A percentile compares a stretch with the other conserved stretches of the same genome.
phyloP scores from a whole-genome alignment of 2,888 invertebrate genomes.

The Epiperipatus broadwayi region DNA sequence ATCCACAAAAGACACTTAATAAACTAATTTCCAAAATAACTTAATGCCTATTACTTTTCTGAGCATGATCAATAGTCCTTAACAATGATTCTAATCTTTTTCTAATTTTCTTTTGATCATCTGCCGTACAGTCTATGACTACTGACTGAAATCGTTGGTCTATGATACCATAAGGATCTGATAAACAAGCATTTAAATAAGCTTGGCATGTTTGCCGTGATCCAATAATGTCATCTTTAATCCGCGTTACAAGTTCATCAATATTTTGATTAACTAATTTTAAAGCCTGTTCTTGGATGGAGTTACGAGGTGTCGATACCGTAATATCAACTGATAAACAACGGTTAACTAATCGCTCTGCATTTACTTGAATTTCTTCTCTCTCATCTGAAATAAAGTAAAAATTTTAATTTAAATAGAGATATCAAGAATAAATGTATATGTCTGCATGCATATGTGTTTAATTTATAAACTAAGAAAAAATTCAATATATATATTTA shows the following conservation, averaged over 20 bases:
- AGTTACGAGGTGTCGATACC: conserved; percentile 27
- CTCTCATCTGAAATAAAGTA: conserved; percentile 25
- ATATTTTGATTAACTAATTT: conserved; percentile 23
- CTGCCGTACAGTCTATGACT: conserved; percentile 29
- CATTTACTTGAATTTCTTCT: conserved; percentile 29
- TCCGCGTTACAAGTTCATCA: conserved; percentile 21
- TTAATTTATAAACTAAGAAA: too few relatives aligned
- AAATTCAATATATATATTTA: too few relatives aligned
- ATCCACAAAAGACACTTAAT: too few relatives aligned
- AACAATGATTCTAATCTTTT: conserved; percentile 19
- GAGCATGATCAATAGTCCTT: conserved; percentile 19
- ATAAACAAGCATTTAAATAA: conserved; percentile 29
- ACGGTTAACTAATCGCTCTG: conserved; percentile 26
- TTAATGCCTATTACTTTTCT: too few relatives aligned
- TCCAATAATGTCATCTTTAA: conserved; percentile 19
- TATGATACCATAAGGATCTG: conserved; percentile 27
- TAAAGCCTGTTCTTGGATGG: conserved; percentile 26
- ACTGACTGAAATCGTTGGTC: conserved; percentile 27
- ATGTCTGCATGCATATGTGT: too few relatives aligned
- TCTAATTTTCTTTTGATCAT: conserved; percentile 30
- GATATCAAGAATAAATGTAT: too few relatives aligned
- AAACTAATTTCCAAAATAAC: too few relatives aligned
- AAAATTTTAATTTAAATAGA: too few relatives aligned
- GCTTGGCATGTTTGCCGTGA: conserved; percentile 21
- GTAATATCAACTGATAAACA: conserved; percentile 28